Evolutionary conservation across 1,140 invertebrate species (phyloP), one percentile per base, ranked within the genome.

Genomic region (Reticulitermes speratus): DNA sequence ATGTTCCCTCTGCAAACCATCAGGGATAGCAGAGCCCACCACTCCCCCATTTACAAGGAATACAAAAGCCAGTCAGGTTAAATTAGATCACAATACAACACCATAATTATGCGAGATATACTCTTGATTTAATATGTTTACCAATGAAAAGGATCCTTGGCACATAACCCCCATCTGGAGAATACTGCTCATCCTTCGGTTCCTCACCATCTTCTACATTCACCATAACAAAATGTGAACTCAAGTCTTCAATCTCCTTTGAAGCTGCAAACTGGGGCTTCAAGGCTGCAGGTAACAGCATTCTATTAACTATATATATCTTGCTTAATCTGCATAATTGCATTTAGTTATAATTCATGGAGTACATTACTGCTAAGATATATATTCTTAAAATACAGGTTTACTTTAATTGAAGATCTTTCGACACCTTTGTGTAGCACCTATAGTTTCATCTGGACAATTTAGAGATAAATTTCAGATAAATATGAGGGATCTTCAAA

Each of bases 201-300:
- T 94, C 93, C 75, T 94, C 92, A 84, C 93, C 92, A 89, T 94
- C 93, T 81, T 91, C 88, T 84, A 92, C 88, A 88, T 94, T 94
- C 8, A 94, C 92, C 93, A 94, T 94, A 1, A 94, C 90, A 89
- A 94, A 94, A 45, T 93, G 89, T 88, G 91, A 90, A 89, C 93
- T 94, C 59, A 94, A 88, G 25, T 89, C 89, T 87, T 91, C 90
- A 59, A 94, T 93, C 84, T 93, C 92, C n/a, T 89, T 87, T 8
- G 93, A 94, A 83, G 88, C 90, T 0, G 91, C 91, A 88, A 94
- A 93, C 87, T 93, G 92, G 0, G 93, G 92, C 88, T 93, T 93
- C 86, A 94, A 90, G 45, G 90, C 91, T 91, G 87, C 25, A 87
- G 59, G 84, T 81, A 12, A 88, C 89, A 59, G 45, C 45, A 86